Percentiles rank a stretch among this genome's conserved stretches.
phyloP scores from a whole-genome alignment of 2,797 vertebrate species.

The Pogonophryne albipinna region DNA sequence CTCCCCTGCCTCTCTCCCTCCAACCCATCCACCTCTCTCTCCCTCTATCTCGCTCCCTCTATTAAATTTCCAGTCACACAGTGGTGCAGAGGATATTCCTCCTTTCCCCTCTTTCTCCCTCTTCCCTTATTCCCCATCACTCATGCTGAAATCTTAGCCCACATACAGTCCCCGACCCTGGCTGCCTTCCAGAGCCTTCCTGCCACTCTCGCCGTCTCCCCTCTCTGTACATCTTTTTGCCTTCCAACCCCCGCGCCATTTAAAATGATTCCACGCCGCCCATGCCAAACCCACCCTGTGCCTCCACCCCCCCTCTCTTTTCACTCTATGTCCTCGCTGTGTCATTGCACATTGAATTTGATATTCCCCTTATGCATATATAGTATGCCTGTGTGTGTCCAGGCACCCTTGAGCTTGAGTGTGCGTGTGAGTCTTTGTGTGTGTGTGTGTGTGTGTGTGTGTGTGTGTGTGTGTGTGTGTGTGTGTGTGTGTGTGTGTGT shows the following conservation, averaged over 20 bases:
- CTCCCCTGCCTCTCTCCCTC: conserved; percentile 58
- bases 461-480: background rate
- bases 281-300: conserved; percentile 67
- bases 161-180: conserved; percentile 63
- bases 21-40: conserved; percentile 61
- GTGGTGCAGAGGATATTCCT: conserved; percentile 90
- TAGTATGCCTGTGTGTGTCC: conserved; percentile 21
- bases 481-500: too few relatives aligned
- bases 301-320: conserved; percentile 52
- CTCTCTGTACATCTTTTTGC: conserved; percentile 62
- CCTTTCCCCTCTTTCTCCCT: conserved; percentile 73
- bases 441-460: background rate
- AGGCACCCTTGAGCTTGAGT: conserved; percentile 57
- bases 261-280: conserved; percentile 70
- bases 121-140: conserved; percentile 71
- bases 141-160: conserved; percentile 76
- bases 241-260: conserved; percentile 73
- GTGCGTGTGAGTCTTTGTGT: conserved; percentile 24
- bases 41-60: conserved; percentile 74
- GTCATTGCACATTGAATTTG: conserved; percentile 82
- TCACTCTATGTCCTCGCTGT: conserved; percentile 78
- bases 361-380: conserved; percentile 75
- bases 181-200: conserved; percentile 49
- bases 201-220: conserved; percentile 49
- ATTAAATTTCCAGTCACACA: conserved; percentile 91